Evolutionary conservation across 2,113 vertebrate genomes (phyloP), one percentile per base, ranked within the genome.

Genomic region (Pterocles orientalis): DNA sequence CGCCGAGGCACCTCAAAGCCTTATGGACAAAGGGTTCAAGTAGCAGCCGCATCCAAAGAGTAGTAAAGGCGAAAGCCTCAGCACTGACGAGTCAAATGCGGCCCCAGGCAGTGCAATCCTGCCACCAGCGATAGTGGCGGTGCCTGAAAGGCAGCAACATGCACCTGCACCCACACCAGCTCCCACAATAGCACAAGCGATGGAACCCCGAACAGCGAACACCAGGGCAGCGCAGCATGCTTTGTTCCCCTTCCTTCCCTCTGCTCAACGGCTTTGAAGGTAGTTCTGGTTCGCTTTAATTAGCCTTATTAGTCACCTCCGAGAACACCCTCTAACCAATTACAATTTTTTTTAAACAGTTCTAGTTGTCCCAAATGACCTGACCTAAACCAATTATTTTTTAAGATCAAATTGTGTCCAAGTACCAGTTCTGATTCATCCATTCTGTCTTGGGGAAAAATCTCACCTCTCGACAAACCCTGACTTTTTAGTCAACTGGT

Each of bases 211-310:
- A 25, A 24, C 5, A 6, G 47, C 29, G 7, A 7, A 12, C 6
- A 3, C 16, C 19, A 4, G 1, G 1, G 57, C 53, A 53, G 78
- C 2, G 0, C 21, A 2, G 65, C 50, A 33, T 3, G 0, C 9
- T n/a, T 4, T 41, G 2, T 20, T 39, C 45, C 70, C 15, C 51
- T 15, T 60, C 53, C 1, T 6, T 41, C 61, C 28, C 47, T 18
- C n/a, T 5, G 5, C 50, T 8, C 43, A 19, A 34, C 20, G n/a
- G 26, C 51, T 66, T 53, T 26, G 26, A 29, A 33, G 34, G 18
- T 6, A 18, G 12, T 24, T 53, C 51, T 64, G 17, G 23, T 17
- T 90, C 33, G 20, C 10, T 88, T 86, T 18, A 48, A 29, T 54
- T 47, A 34, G 33, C 15, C 17, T 18, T 34, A 31, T 10, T 19